Evolutionary conservation across 2,797 vertebrate species (phyloP).

Genomic region (Sandelia bainsii): DNA sequence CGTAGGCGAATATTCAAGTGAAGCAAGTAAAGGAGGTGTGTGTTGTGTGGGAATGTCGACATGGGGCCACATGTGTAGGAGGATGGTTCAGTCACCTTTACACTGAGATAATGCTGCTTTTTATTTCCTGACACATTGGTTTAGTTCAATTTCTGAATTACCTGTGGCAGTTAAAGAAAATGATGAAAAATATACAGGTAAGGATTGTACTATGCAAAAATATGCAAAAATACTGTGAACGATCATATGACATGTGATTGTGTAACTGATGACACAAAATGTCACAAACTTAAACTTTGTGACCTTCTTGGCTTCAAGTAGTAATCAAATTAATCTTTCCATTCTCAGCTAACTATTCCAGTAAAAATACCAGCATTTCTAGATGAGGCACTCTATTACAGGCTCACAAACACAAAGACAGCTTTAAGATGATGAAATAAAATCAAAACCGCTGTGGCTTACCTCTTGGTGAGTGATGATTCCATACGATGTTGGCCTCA

Average conservation of each 20-base stretch:
- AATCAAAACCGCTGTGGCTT: slow-evolving; percentile 39
- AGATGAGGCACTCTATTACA: background rate
- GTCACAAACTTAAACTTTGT: background rate
- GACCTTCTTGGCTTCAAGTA: background rate
- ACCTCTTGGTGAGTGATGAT: slow-evolving; percentile 92
- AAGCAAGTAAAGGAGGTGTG: slow-evolving; percentile 44
- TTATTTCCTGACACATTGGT: slow-evolving; percentile 26
- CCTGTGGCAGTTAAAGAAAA: slow-evolving; percentile 17
- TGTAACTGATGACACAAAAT: background rate
- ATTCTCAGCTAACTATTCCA: background rate
- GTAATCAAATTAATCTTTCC: background rate
- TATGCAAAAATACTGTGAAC: background rate
- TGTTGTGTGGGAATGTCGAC: slow-evolving; percentile 28
- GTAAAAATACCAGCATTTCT: background rate
- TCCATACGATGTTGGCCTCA: slow-evolving; percentile 94
- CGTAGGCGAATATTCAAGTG: slow-evolving; percentile 35
- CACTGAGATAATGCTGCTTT: slow-evolving; percentile 38
- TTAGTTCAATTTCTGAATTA: slow-evolving; percentile 27
- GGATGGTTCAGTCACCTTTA: slow-evolving; percentile 41
- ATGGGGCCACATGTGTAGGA: slow-evolving; percentile 35
- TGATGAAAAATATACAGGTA: background rate
- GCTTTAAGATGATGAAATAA: background rate
- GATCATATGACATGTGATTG: background rate
- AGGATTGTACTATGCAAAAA: too few relatives aligned
- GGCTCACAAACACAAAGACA: background rate